Evolutionary conservation across 2,888 invertebrate genomes (phyloP), one percentile per base, ranked within the genome.

Genomic region (Toxonevra muliebris): DNA sequence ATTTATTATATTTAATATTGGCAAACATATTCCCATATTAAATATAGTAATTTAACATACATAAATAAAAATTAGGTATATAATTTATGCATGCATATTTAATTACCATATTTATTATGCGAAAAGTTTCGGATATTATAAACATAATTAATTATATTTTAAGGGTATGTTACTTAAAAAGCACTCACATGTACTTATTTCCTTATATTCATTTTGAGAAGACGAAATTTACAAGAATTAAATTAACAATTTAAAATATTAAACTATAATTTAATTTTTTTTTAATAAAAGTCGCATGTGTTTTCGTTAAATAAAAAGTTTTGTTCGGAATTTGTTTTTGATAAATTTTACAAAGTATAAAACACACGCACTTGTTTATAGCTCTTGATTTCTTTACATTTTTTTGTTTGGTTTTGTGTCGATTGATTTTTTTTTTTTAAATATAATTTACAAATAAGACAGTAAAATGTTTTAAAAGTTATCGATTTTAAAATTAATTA

Each of bases 401-500:
- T 62, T 62, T 20, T 63, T 12, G 53, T 45, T 30, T 48, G 43
- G 1, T 48, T 62, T 64, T 57, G 13, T 13, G 42, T 50, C 45
- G 43, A 59, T 60, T 53, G 65, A 60, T 60, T 65, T 60, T n/a
- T n/a, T n/a, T n/a, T n/a, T n/a, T n/a, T 30, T 60, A 13, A 15
- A 41, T 48, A 65, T 55, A 30, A 52, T 58, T 59, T 17, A n/a
- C 17, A 17, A 15, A 53, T 15, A 48, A 64, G 57, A 60, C 65
- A 65, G 68, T 71, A 68, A 66, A 70, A 70, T 70, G 30, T 30
- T 30, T 30, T 30, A 30, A 71, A 71, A 72, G 72, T 68, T 72
- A 78, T 80, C 76, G 80, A 82, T 76, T 78, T 73, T 77, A 80
- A 65, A 67, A 80, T 82, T 80, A 79, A 76, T 80, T 79, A 75